Evolutionary conservation across 2,797 vertebrate species (phyloP), one percentile per base, ranked within the genome.

Genomic region (Tapirus indicus): DNA sequence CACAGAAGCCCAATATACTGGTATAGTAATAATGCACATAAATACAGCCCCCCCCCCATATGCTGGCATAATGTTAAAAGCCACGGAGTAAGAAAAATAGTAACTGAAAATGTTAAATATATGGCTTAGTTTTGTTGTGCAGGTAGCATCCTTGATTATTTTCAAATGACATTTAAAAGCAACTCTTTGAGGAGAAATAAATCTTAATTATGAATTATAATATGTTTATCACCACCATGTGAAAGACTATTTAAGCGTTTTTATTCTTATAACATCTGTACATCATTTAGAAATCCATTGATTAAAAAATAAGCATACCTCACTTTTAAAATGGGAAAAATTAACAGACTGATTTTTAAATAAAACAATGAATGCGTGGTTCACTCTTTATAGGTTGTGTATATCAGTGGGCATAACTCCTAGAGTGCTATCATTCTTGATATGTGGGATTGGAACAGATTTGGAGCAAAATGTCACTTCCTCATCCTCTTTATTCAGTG

Each of bases 191-290:
- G 6, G 13, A 49, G 62, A 80, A 82, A 79, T 94, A 69, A 41
- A 92, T 91, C 29, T 2, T 64, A 97, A 91, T 88, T 79, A 85
- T 83, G 52, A 68, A 38, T 95, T 66, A 49, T n/a, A 86, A 69
- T 49, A 88, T 80, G 32, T 85, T 69, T 82, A 78, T 13, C 44
- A 6, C 25, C 83, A 58, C 5, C 21, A 82, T 23, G n/a, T 85
- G 21, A 82, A 90, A 82, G 27, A 85, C 4, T 29, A 68, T 58
- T 35, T 69, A 86, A 49, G 32, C 0, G 25, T 66, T 85, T 85
- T 82, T 47, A 72, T 60, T 96, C 54, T 84, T 91, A 23, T 72
- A 88, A 75, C 27, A 92, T 68, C 6, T 44, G 2, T 52, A n/a
- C 4, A 41, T 88, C 3, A 54, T n/a, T 92, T 56, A 72, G 60